phyloP scores from a whole-genome alignment of 2,888 invertebrate genomes.

The Ischnura elegans region DNA sequence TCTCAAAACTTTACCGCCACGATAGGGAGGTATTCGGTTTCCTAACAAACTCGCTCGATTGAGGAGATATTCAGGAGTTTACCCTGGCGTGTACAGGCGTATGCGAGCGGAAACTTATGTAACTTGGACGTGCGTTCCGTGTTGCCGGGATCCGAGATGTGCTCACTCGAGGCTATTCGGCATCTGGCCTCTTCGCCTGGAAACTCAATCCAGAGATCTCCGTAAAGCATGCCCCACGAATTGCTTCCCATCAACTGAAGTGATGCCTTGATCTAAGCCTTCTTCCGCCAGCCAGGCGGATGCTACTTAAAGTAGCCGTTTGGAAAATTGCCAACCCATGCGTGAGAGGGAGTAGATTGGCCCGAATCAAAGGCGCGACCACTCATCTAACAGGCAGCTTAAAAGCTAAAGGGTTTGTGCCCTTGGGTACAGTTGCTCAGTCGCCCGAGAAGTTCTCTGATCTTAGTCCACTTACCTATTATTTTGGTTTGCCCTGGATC shows the following conservation, averaged over 20 bases:
- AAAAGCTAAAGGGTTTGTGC: not conserved
- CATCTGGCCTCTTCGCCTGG: slow-evolving; percentile 20
- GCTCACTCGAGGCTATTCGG: slow-evolving; percentile 20
- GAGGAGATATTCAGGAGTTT: not conserved
- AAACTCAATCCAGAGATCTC: slow-evolving; percentile 28
- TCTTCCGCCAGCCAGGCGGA: not conserved
- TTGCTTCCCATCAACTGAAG: not conserved
- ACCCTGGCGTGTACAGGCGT: slow-evolving; percentile 15
- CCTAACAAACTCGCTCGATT: not conserved
- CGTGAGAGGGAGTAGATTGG: slow-evolving; percentile 45
- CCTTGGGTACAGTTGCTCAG: not conserved
- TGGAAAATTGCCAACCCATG: slow-evolving; percentile 39
- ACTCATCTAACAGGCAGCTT: slow-evolving; percentile 52
- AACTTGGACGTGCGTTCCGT: not conserved
- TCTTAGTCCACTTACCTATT: not conserved
- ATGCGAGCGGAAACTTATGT: not conserved
- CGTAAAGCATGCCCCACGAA: not conserved
- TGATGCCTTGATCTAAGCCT: slow-evolving; percentile 16
- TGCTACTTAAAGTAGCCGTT: not conserved
- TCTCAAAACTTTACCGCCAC: no score
- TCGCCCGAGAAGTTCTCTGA: not conserved
- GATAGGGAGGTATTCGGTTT: no score
- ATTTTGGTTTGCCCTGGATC: not conserved
- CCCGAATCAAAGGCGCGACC: slow-evolving; percentile 45
- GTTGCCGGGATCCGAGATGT: not conserved